A percentile compares a stretch with the other conserved stretches of the same genome.
phyloP scores from a whole-genome alignment of 2,113 vertebrate genomes.

The Accipiter virgatus region DNA sequence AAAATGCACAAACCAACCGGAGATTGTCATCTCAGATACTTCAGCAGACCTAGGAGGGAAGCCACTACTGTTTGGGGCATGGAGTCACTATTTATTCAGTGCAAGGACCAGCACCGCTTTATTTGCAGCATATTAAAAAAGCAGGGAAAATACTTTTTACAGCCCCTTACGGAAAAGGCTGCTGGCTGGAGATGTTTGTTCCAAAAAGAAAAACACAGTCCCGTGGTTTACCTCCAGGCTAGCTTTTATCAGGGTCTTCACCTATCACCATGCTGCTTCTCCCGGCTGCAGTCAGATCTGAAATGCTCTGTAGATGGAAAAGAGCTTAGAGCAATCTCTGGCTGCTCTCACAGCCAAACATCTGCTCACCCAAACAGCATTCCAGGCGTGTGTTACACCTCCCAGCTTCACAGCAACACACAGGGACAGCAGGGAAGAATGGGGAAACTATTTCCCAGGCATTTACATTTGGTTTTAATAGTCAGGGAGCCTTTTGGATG shows the following conservation, averaged over 20 bases:
- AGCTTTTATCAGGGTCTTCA: background rate
- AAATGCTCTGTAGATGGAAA: background rate
- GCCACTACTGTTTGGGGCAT: background rate
- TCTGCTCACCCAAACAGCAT: conserved; percentile 42
- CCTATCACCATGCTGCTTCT: background rate
- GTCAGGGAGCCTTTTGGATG: background rate
- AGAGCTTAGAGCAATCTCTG: background rate
- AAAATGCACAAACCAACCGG: background rate
- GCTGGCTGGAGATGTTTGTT: background rate
- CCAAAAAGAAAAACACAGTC: background rate
- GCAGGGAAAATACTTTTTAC: background rate
- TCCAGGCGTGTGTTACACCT: background rate
- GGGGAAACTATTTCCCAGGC: background rate
- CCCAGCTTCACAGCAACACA: background rate
- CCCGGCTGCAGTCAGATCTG: background rate
- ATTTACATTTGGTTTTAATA: conserved; percentile 29
- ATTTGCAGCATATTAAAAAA: background rate
- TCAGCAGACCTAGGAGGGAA: background rate
- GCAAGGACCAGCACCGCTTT: background rate
- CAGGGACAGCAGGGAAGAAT: background rate
- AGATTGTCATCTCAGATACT: background rate
- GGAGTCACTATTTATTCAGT: background rate
- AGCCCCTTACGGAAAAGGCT: background rate
- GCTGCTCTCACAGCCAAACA: background rate
- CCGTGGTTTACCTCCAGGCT: background rate